Percentiles rank a stretch among this genome's conserved stretches.
Conservation (phyloP, 1,140 invertebrate genomes). For the Callitettix versicolor region DNA sequence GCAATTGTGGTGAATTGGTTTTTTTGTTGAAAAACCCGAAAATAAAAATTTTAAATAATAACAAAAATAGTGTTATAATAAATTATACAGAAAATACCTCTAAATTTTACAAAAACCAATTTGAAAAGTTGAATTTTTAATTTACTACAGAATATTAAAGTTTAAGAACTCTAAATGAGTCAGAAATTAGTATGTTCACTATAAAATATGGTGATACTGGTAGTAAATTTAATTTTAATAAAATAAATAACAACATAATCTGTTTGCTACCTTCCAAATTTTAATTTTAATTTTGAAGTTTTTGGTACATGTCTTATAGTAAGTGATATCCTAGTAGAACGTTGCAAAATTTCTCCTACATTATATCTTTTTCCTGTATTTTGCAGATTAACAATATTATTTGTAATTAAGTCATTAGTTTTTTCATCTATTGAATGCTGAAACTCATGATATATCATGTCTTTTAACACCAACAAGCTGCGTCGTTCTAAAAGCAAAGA, state of each 20-base stretch:
- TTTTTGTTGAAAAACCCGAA: no score
- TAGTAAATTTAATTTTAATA: background rate
- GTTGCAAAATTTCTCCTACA: conserved; percentile 42
- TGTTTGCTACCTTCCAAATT: conserved; percentile 34
- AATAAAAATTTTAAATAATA: no score
- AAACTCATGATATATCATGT: conserved; percentile 73
- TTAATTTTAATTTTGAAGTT: conserved; percentile 66
- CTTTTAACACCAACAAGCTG: conserved; percentile 77
- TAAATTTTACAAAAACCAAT: no score
- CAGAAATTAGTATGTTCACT: background rate
- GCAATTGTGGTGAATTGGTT: no score
- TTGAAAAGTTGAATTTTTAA: no score
- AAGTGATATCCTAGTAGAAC: conserved; percentile 72
- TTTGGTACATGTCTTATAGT: conserved; percentile 92
- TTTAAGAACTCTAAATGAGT: no score
- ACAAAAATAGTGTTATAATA: no score
- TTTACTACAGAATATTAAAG: no score
- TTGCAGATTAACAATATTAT: conserved; percentile 53
- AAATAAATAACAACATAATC: background rate
- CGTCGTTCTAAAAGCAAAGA: conserved; percentile 72
- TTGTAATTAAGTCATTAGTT: conserved; percentile 53
- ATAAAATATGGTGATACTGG: background rate
- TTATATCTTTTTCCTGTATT: conserved; percentile 43
- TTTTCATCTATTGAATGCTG: conserved; percentile 82
- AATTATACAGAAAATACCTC: no score